A percentile compares a stretch with the other conserved stretches of the same genome.
Evolutionary conservation across 2,113 vertebrate species (phyloP).

Genomic region (Tetrax tetrax): DNA sequence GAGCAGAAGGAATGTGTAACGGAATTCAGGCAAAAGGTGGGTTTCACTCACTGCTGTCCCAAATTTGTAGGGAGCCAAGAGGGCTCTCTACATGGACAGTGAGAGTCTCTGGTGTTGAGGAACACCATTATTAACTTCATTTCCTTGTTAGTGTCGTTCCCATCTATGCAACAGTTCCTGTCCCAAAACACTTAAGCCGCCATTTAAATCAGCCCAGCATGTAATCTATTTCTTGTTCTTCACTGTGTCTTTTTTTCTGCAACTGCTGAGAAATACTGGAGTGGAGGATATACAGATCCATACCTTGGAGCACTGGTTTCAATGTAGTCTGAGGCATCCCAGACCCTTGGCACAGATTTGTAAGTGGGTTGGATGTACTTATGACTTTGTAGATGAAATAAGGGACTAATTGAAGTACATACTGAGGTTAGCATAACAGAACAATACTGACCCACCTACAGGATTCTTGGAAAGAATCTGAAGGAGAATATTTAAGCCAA

Average conservation of each 20-base stretch:
- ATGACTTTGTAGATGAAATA: background rate
- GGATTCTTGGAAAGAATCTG: background rate
- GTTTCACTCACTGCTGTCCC: background rate
- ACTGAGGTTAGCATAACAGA: background rate
- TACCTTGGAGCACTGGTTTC: background rate
- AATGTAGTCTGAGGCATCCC: no score
- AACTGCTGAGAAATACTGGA: background rate
- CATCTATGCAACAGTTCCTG: background rate
- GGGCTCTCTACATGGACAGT: background rate
- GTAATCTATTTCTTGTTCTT: background rate
- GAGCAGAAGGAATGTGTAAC: background rate
- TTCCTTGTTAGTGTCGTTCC: background rate
- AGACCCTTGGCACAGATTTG: background rate
- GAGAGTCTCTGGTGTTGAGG: background rate
- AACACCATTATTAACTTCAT: background rate
- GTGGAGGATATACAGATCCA: background rate
- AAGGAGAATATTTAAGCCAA: background rate
- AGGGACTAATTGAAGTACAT: background rate
- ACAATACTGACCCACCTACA: background rate
- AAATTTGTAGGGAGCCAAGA: background rate
- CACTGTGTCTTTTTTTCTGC: background rate
- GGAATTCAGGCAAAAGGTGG: background rate
- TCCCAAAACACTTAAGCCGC: background rate
- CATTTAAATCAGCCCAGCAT: background rate
- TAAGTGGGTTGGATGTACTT: background rate